Base-by-base conservation (phyloP, 2,797 vertebrate species). In the Cetoscarus ocellatus region DNA sequence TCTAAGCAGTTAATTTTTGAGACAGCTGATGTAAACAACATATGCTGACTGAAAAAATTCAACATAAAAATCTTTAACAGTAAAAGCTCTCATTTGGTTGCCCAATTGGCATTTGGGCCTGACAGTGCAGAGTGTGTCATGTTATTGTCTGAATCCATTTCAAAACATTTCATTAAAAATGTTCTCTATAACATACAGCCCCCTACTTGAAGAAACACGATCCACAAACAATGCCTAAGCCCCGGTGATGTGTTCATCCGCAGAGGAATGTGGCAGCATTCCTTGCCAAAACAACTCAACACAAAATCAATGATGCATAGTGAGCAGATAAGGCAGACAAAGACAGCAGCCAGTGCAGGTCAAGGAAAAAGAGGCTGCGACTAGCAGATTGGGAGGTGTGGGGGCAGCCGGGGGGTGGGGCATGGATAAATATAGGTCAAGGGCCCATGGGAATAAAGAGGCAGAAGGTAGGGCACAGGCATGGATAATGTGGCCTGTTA, bases 361-460 rank as follows among this genome's bases (percentile, higher is more conserved):
- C 85, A 88, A 87, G 83, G 87, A 82, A 75, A 79, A 84, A 81
- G 76, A 82, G 54, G 64, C 74, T 61, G 67, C 72, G 75, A 67
- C 70, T 51, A 38, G 70, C 70, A 73, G 71, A 80, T 82, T 82
- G 69, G 65, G 73, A 80, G 67, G 62, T 73, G 74, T 67, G 67
- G 67, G 59, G 80, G 67, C 19, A 38, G 73, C 60, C 49, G 50
- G 54, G 74, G 77, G 81, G 82, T 74, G 73, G 69, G 55, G 58
- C 66, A 50, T 45, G 61, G 62, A 82, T 80, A 86, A 86, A 92
- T 92, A 78, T 91, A 91, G 88, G 92, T 90, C 89, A 93, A 72
- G 72, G 75, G 73, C 72, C 76, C 12, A 72, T 36, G 49, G 64
- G 85, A 85, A 61, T 70, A 75, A 74, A 64, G 63, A 40, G 71